phyloP scores from a whole-genome alignment of 2,113 vertebrate species.

The Phyllopteryx taeniolatus region DNA sequence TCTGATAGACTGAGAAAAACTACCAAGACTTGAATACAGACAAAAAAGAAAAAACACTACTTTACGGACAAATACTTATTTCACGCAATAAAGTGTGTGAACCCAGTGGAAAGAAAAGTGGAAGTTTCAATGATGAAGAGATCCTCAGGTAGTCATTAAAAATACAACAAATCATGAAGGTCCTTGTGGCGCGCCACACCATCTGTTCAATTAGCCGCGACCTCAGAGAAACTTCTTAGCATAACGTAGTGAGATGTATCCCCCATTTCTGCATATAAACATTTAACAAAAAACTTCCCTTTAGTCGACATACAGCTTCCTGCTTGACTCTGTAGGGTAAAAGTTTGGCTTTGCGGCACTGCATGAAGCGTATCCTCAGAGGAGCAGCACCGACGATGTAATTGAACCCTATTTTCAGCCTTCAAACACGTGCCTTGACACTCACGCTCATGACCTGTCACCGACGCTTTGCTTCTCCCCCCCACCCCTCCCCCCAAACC shows the following conservation, averaged over 20 bases:
- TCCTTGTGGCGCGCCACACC: not conserved
- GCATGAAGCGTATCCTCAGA: slow-evolving; percentile 7
- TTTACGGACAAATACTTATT: too few species aligned
- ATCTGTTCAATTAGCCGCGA: not conserved
- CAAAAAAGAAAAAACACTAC: too few species aligned
- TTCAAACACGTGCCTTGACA: slow-evolving; percentile 52
- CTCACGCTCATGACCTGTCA: slow-evolving; percentile 49
- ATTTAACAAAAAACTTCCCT: slow-evolving; percentile 11
- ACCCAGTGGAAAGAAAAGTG: too few species aligned
- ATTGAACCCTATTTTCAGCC: slow-evolving; percentile 49
- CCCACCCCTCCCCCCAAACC: slow-evolving; percentile 25
- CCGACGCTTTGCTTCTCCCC: slow-evolving; percentile 30
- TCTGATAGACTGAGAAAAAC: too few species aligned
- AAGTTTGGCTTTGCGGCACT: slow-evolving; percentile 9
- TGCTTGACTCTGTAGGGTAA: slow-evolving; percentile 1
- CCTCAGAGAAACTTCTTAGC: not conserved
- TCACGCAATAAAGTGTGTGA: too few species aligned
- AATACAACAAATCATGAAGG: not conserved
- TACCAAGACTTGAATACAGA: too few species aligned
- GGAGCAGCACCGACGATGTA: slow-evolving; percentile 20
- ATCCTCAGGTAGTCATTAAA: not conserved
- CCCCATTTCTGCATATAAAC: not conserved
- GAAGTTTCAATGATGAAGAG: too few species aligned
- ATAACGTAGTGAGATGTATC: not conserved
- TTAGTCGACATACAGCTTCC: not conserved